A percentile compares a stretch with the other conserved stretches of the same genome.
These are phyloP conservation scores for Enteromius anoplus DNA, from an alignment of 2,797 vertebrate genomes.

Conservation along the genomic window DNA sequence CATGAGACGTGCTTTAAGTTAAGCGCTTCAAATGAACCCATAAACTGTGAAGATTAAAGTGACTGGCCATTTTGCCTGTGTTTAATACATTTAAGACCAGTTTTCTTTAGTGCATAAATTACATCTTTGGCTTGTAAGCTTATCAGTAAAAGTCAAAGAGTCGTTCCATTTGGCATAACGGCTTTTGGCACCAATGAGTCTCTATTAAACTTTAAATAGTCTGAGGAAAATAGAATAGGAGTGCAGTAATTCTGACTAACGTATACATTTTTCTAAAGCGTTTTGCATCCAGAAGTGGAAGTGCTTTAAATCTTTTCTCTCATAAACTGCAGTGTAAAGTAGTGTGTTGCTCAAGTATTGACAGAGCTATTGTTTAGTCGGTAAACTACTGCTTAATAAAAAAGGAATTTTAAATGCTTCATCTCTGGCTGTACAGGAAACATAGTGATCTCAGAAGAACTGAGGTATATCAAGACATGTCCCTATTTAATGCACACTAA, in stretches of 20 bases:
- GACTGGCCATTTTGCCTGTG: background rate
- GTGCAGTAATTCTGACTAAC: background rate
- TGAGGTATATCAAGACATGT: background rate
- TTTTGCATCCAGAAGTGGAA: background rate
- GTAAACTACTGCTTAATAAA: conserved; percentile 8
- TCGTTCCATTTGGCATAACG: background rate
- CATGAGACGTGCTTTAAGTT: background rate
- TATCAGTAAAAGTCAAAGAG: background rate
- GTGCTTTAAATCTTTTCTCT: background rate
- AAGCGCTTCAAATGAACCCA: background rate
- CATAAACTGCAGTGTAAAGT: background rate
- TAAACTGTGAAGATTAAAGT: background rate
- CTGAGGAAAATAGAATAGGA: background rate
- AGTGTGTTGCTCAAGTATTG: background rate
- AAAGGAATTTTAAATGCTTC: background rate
- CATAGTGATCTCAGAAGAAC: background rate
- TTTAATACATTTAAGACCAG: background rate
- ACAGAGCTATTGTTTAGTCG: background rate
- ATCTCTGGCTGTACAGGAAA: background rate
- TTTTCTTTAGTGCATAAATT: background rate
- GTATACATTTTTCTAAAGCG: background rate
- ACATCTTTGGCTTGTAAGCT: background rate
- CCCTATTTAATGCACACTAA: background rate
- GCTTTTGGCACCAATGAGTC: background rate
- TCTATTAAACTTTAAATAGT: background rate